Base-by-base conservation (phyloP, 2,888 invertebrate genomes). In the Euphydryas editha region DNA sequence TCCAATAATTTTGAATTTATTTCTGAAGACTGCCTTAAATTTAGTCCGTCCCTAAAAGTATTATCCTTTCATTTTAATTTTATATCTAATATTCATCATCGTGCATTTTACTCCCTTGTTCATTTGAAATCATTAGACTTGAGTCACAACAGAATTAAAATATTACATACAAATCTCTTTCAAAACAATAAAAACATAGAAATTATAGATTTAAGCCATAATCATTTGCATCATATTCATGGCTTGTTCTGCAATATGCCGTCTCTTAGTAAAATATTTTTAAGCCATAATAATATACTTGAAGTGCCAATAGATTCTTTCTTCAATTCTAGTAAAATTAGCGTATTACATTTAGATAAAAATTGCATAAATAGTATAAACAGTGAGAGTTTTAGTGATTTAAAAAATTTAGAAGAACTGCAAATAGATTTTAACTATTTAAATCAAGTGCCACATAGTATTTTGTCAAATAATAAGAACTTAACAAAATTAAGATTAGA, bases 281-380 rank as follows among this genome's bases (percentile, higher is more conserved):
- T 98, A 66, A 96, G 96, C 65, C 97, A 97, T 88, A 98, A 98
- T 87, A 98, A 98, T 85, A 96, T 98, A 76, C 92, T 98, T 72
- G 97, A 97, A 85, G 94, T 98, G 81, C 96, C 97, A 59, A 95
- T 95, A 54, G 96, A 97, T 80, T 96, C 97, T 18, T 98, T 97
- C 84, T 94, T 95, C 61, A 96, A 96, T 78, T 97, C 97, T 49
- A 94, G 94, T 18, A 95, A 95, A 78, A 94, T 98, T 69, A 95
- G 95, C 62, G 95, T 96, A 64, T 95, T 98, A 77, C 96, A 97
- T 85, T 90, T 98, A 78, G 97, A 97, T 82, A 96, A 96, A 77
- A 98, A 98, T 87, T 96, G 97, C 68, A 96, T 98, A 74, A 93
- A 95, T 68, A 94, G 95, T 76, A 95, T 98, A 69, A 96, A 98